Base-by-base conservation (phyloP, 2,113 vertebrate genomes). In the Gallinago media region DNA sequence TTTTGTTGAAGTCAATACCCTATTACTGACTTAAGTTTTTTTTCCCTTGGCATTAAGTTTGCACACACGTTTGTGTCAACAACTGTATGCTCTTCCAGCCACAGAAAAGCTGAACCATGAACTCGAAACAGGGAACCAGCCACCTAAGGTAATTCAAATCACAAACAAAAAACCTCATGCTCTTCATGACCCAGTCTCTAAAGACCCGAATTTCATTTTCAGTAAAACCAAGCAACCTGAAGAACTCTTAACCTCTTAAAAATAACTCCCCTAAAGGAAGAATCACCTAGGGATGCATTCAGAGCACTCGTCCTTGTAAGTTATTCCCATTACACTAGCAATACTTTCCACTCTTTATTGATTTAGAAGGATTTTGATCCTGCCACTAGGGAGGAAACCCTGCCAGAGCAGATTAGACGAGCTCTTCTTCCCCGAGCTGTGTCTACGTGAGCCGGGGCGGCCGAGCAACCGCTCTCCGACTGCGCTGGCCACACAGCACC, bases 401-500 rank as follows among this genome's bases (percentile, higher is more conserved):
- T 25, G 59, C 23, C 21, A 6, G 52, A 22, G 22, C 1, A 1
- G 40, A 55, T 44, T 2, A 78, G n/a, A 42, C 0, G 1, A 72
- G 19, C 21, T 67, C 12, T 20, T 63, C 27, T 36, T 8, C n/a
- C 66, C 32, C 0, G 1, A 15, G 34, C 34, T 0, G 0, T 25
- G 31, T 8, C 40, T 44, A 16, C 1, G 1, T 11, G 61, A 20
- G 34, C 54, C 3, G 6, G 72, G 17, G 72, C 10, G 1, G 2
- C 62, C 4, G 1, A 2, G 2, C n/a, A 67, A 67, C 15, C 1
- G 1, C 38, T 54, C 42, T 75, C 68, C 54, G 27, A 3, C 31
- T 7, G 29, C 0, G 0, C 18, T 40, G 59, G n/a, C 54, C 29
- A 20, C 0, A 1, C 62, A 27, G 80, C 0, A 0, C 76, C 71